A percentile compares a stretch with the other conserved stretches of the same genome.
Conservation (phyloP, 2,113 vertebrate genomes). For the Gambusia holbrooki region DNA sequence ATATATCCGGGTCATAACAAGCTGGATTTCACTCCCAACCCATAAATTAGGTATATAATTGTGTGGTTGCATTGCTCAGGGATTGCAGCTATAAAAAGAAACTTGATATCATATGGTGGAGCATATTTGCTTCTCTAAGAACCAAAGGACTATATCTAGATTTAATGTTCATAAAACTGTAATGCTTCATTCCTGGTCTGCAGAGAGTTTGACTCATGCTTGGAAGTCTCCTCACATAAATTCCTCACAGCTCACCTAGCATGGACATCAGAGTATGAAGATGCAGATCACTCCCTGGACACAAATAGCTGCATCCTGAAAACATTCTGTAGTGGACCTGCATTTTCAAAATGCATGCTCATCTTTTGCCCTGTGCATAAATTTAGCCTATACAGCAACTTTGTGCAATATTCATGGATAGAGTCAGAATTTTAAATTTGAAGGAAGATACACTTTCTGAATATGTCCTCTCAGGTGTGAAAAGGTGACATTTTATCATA, state of each 20-base stretch:
- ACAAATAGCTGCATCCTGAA: conserved; percentile 2
- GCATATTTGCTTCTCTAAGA: neutral
- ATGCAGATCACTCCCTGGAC: neutral
- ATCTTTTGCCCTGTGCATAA: conserved; percentile 1
- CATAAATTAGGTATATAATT: conserved; percentile 25
- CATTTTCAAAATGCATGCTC: conserved; percentile 2
- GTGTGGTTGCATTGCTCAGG: conserved; percentile 16
- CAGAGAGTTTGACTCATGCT: neutral
- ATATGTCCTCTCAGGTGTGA: neutral
- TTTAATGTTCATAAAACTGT: conserved; percentile 5
- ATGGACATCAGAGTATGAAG: neutral
- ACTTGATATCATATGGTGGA: neutral
- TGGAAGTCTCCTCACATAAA: neutral
- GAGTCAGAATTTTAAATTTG: neutral
- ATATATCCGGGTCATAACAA: conserved; percentile 48
- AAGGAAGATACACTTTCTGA: neutral
- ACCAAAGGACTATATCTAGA: neutral
- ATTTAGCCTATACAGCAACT: neutral
- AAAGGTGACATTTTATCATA: neutral
- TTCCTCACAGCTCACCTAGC: neutral
- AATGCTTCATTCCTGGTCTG: neutral
- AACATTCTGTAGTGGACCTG: neutral
- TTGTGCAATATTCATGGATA: conserved; percentile 14
- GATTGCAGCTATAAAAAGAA: neutral
- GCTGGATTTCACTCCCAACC: conserved; percentile 9